Evolutionary conservation across 2,113 vertebrate species (phyloP).

Genomic region (Calyptommatus sinebrachiatus): DNA sequence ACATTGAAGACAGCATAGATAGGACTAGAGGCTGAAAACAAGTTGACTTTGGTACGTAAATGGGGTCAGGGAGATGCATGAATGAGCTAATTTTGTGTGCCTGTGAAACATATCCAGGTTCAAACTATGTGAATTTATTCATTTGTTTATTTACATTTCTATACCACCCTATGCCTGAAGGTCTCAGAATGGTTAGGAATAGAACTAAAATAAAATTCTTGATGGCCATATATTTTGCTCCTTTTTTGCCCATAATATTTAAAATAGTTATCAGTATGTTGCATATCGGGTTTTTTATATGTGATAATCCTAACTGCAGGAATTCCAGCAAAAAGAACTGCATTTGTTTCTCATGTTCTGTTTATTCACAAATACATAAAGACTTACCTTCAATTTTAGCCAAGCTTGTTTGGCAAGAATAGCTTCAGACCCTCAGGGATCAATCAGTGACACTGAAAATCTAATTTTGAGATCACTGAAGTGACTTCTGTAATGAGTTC

Average conservation of each 20-base stretch:
- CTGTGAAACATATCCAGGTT: no score
- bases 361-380: constrained; percentile 25
- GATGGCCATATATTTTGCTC: neutral
- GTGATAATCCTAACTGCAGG: neutral
- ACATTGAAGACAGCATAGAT: no score
- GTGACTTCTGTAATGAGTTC: constrained; percentile 39
- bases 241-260: neutral
- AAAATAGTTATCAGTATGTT: no score
- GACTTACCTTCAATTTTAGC: constrained; percentile 47
- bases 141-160: no score
- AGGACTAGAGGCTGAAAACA: no score
- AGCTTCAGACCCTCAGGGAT: constrained; percentile 41
- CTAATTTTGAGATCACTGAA: constrained; percentile 51
- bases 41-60: no score
- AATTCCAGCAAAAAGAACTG: neutral
- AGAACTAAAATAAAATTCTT: neutral
- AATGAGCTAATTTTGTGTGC: no score
- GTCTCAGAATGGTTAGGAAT: neutral
- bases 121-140: no score
- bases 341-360: neutral
- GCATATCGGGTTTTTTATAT: neutral
- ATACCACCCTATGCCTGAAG: neutral
- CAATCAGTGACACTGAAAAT: constrained; percentile 50
- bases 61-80: no score
- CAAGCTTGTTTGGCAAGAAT: constrained; percentile 41